Evolutionary conservation across 2,888 invertebrate genomes (phyloP).

Genomic region (Clivina fossor): DNA sequence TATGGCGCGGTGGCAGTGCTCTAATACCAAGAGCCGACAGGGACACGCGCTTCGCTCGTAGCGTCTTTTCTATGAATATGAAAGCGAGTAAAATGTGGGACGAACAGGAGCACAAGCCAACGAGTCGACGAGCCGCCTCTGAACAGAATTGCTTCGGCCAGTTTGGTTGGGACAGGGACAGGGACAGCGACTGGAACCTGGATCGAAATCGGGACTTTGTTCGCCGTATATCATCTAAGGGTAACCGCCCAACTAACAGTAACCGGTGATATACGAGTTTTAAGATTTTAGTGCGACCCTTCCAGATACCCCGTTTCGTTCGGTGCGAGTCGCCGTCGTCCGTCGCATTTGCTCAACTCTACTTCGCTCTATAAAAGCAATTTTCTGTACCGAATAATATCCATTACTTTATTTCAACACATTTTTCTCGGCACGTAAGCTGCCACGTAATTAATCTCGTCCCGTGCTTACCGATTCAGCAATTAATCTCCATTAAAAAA

Average conservation of each 20-base stretch:
- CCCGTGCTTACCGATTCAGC: constrained; percentile 6
- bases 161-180: too few species aligned
- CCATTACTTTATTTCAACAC: constrained; percentile 22
- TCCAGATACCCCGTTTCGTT: too few species aligned
- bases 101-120: too few species aligned
- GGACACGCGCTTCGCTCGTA: too few species aligned
- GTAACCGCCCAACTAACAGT: not conserved
- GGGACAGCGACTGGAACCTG: not conserved
- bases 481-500: constrained; percentile 29
- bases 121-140: too few species aligned
- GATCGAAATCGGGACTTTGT: not conserved
- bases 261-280: not conserved
- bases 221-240: not conserved
- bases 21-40: too few species aligned
- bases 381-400: constrained; percentile 21
- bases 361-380: constrained; percentile 12
- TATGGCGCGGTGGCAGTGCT: too few species aligned
- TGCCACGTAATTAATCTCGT: constrained; percentile 19
- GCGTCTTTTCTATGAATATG: too few species aligned
- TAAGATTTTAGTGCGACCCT: constrained; percentile 1
- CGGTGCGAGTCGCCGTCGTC: too few species aligned
- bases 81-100: too few species aligned
- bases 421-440: constrained; percentile 22
- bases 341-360: too few species aligned
- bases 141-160: too few species aligned